phyloP scores from a whole-genome alignment of 2,888 invertebrate genomes.

The Cerastoderma edule region DNA sequence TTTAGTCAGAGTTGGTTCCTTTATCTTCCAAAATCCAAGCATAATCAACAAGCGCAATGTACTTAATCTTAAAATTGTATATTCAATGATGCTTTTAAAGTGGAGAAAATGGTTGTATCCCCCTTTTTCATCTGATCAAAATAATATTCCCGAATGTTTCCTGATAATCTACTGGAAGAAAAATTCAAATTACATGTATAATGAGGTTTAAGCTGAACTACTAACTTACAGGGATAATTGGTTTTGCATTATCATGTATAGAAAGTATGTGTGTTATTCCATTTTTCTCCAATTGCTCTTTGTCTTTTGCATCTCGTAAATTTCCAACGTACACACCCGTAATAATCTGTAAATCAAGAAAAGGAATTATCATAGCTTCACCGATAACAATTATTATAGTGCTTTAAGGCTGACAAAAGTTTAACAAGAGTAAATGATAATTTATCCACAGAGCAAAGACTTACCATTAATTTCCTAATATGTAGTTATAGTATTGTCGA shows the following conservation, averaged over 20 bases:
- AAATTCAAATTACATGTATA: neutral
- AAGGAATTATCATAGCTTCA: no score
- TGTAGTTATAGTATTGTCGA: no score
- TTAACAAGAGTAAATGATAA: no score
- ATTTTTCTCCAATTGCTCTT: slow-evolving; percentile 93
- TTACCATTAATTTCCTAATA: no score
- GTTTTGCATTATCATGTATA: slow-evolving; percentile 96
- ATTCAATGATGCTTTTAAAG: neutral
- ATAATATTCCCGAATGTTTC: neutral
- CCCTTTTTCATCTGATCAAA: neutral
- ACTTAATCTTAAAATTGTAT: neutral
- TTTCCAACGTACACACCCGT: slow-evolving; percentile 98
- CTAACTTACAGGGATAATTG: slow-evolving; percentile 73
- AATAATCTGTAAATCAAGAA: slow-evolving; percentile 86
- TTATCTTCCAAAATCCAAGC: no score
- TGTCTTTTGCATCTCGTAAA: slow-evolving; percentile 97
- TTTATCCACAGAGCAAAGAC: no score
- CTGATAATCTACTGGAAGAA: no score
- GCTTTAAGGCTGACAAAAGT: no score
- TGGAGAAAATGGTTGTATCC: neutral
- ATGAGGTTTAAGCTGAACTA: neutral
- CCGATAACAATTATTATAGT: no score
- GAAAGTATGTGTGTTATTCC: slow-evolving; percentile 97
- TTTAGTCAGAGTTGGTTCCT: no score
- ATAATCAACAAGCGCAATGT: neutral